These are phyloP conservation scores for Dicycla oo DNA, from an alignment of 2,888 invertebrate genomes.

Conservation along the genomic window DNA sequence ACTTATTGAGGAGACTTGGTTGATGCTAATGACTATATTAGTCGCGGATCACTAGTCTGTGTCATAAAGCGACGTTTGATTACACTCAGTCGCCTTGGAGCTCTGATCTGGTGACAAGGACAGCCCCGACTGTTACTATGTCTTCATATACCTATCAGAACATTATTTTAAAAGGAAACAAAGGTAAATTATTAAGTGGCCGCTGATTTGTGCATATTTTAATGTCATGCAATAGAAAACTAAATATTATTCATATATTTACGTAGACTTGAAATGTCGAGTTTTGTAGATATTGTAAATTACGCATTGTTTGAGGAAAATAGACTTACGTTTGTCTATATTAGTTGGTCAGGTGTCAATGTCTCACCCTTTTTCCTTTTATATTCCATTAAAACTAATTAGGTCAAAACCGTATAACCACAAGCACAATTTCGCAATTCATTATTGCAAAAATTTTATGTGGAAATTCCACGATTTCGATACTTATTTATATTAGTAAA, in stretches of 20 bases:
- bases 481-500: slow-evolving; percentile 45
- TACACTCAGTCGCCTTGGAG: slow-evolving; percentile 54
- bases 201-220: slow-evolving; percentile 4
- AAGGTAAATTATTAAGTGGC: neutral
- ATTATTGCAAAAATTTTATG: slow-evolving; percentile 19
- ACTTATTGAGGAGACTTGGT: slow-evolving; percentile 55
- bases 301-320: slow-evolving; percentile 28
- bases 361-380: slow-evolving; percentile 46
- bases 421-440: slow-evolving; percentile 36
- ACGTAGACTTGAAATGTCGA: slow-evolving; percentile 3
- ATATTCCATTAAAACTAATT: slow-evolving; percentile 49
- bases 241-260: slow-evolving; percentile 35
- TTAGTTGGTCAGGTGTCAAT: neutral
- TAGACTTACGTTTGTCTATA: neutral
- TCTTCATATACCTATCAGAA: slow-evolving; percentile 26
- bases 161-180: slow-evolving; percentile 10
- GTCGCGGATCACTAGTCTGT: slow-evolving; percentile 47
- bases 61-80: slow-evolving; percentile 51
- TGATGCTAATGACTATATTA: slow-evolving; percentile 66
- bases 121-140: slow-evolving; percentile 32
- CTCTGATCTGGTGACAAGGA: slow-evolving; percentile 54
- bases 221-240: slow-evolving; percentile 9
- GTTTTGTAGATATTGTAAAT: slow-evolving; percentile 21
- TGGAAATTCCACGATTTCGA: slow-evolving; percentile 5
- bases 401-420: slow-evolving; percentile 54